A percentile compares a stretch with the other conserved stretches of the same genome.
These are phyloP conservation scores for Monochamus saltuarius DNA, from an alignment of 1,140 invertebrate species.

Conservation along the genomic window DNA sequence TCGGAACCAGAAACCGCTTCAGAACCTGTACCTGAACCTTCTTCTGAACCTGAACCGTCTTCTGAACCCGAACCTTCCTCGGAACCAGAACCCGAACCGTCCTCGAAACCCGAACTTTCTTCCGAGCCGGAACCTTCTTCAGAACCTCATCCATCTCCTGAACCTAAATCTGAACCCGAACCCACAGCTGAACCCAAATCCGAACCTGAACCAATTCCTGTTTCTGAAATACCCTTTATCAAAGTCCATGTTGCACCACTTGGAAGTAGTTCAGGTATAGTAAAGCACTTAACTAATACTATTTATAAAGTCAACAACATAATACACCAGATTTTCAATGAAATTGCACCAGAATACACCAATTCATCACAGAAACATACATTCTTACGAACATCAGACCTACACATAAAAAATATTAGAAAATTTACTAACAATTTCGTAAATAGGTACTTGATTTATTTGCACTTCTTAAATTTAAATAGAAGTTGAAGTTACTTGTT, in stretches of 20 bases:
- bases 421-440: too few relatives aligned
- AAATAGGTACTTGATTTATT: too few relatives aligned
- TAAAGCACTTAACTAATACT: neutral
- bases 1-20: slow-evolving; percentile 48
- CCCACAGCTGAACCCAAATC: slow-evolving; percentile 50
- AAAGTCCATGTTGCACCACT: slow-evolving; percentile 2
- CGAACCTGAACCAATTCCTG: slow-evolving; percentile 47
- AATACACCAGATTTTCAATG: neutral
- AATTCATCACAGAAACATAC: too few relatives aligned
- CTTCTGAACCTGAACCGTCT: slow-evolving; percentile 48
- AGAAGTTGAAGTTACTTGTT: too few relatives aligned
- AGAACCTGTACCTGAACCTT: slow-evolving; percentile 52
- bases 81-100: slow-evolving; percentile 48
- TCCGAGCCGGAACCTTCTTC: slow-evolving; percentile 50
- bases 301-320: neutral
- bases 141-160: slow-evolving; percentile 47
- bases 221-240: slow-evolving; percentile 15
- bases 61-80: slow-evolving; percentile 46
- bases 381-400: too few relatives aligned
- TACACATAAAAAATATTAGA: too few relatives aligned
- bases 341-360: too few relatives aligned
- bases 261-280: slow-evolving; percentile 9
- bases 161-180: slow-evolving; percentile 48
- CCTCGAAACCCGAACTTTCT: slow-evolving; percentile 35
- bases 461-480: too few relatives aligned